These are phyloP conservation scores for Chydorus sphaericus DNA, from an alignment of 2,888 invertebrate species.

Conservation along the genomic window DNA sequence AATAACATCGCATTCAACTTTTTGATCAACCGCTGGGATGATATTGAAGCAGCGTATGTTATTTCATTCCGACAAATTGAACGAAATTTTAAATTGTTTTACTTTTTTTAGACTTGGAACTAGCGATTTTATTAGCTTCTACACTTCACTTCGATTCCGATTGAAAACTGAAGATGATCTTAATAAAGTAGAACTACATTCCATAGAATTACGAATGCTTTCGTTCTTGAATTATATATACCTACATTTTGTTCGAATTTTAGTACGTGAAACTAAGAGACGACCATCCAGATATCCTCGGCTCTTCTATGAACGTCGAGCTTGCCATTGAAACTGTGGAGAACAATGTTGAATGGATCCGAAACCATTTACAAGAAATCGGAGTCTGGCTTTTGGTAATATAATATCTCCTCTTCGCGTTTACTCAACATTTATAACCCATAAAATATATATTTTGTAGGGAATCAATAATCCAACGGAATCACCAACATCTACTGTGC, in stretches of 20 bases:
- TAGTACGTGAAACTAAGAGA: constrained; percentile 52
- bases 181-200: too few relatives aligned
- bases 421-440: too few relatives aligned
- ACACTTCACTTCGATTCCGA: not conserved
- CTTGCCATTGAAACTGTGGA: constrained; percentile 67
- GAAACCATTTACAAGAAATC: constrained; percentile 54
- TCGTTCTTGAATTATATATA: too few relatives aligned
- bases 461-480: too few relatives aligned
- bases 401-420: too few relatives aligned
- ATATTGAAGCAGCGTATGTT: constrained; percentile 55
- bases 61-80: too few relatives aligned
- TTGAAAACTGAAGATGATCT: not conserved
- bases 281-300: constrained; percentile 47
- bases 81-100: not conserved
- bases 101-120: not conserved
- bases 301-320: constrained; percentile 53
- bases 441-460: too few relatives aligned
- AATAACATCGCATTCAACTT: constrained; percentile 64
- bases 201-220: too few relatives aligned
- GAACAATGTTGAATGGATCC: constrained; percentile 72
- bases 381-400: constrained; percentile 71
- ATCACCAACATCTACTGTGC: too few relatives aligned
- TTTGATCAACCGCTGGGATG: constrained; percentile 57
- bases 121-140: not conserved
- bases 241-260: constrained; percentile 18